Base-by-base conservation (phyloP, 2,797 vertebrate genomes). In the Gymnoscopelus braueri region DNA sequence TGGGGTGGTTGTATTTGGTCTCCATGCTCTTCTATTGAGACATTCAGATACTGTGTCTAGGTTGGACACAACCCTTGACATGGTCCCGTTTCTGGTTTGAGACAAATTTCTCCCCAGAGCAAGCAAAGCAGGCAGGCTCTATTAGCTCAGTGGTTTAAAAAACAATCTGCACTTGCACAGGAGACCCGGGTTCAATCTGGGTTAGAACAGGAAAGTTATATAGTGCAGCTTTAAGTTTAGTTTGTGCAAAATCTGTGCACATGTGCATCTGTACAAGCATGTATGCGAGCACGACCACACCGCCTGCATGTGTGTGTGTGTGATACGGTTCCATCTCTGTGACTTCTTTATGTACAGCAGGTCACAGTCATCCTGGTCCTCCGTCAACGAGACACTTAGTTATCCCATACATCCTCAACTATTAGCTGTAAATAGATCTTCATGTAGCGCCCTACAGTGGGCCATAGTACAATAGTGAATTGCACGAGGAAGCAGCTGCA, bases 401-500 rank as follows among this genome's bases (percentile, higher is more conserved):
- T 69, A 70, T 63, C 49, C 5, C 54, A 56, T 63, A 14, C 11
- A 4, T 77, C 58, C 8, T 13, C 65, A 79, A 67, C 52, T 29
- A 63, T 75, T 60, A 57, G 39, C 65, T 65, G 71, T 59, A 87
- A 84, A 72, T 84, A 80, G 79, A 90, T 86, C 89, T 89, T 91
- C 88, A 14, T 49, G 24, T 54, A 60, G 14, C 39, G 64, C 65
- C 8, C 19, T 60, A 11, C 32, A 15, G 58, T 14, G 39, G 39
- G 39, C 39, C 5, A 5, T 32, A 50, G 14, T 10, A 57, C 60
- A 72, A 79, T 72, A 78, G 66, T 63, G 75, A 75, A 85, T 88
- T 85, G 75, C 74, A 75, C 73, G 88, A 90, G 88, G 89, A 92
- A 93, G 88, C 89, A 94, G 89, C 89, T 91, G 84, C 65, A 39